Evolutionary conservation across 2,888 invertebrate genomes (phyloP).

Genomic region (Scaeva pyrastri): DNA sequence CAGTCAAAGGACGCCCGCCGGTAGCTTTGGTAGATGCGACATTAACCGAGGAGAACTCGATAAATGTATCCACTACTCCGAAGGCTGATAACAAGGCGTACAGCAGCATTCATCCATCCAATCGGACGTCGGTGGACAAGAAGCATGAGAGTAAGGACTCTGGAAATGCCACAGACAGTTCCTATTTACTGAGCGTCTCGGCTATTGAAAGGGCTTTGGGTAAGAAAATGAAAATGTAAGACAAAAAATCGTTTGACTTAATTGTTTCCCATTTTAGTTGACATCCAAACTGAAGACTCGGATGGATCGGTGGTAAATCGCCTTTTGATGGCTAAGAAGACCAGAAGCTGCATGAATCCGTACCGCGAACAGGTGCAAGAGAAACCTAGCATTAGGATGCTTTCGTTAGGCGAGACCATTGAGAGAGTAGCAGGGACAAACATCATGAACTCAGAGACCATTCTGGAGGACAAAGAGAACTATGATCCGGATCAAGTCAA

Average conservation of each 20-base stretch:
- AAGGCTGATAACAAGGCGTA: constrained; percentile 80
- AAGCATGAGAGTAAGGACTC: constrained; percentile 79
- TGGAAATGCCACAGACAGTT: constrained; percentile 78
- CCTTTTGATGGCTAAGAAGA: constrained; percentile 76
- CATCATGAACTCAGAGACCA: constrained; percentile 25
- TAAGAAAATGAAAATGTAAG: constrained; percentile 73
- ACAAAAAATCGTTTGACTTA: background rate
- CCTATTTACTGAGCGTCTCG: constrained; percentile 81
- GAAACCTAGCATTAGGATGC: background rate
- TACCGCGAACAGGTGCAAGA: constrained; percentile 39
- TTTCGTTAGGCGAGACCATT: constrained; percentile 41
- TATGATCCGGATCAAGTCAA: constrained; percentile 74
- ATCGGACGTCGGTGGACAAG: constrained; percentile 30
- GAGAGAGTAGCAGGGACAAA: constrained; percentile 19
- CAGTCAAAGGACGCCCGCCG: constrained; percentile 77
- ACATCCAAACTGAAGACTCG: constrained; percentile 80
- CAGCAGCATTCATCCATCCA: constrained; percentile 62
- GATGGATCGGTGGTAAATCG: constrained; percentile 78
- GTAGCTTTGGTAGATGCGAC: constrained; percentile 77
- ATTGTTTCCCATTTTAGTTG: constrained; percentile 75
- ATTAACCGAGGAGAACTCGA: constrained; percentile 40
- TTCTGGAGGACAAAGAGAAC: constrained; percentile 80
- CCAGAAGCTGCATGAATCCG: constrained; percentile 58
- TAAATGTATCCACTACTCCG: constrained; percentile 77
- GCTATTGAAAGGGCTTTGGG: constrained; percentile 81